phyloP scores from a whole-genome alignment of 2,113 vertebrate species.

The Tapirus terrestris region DNA sequence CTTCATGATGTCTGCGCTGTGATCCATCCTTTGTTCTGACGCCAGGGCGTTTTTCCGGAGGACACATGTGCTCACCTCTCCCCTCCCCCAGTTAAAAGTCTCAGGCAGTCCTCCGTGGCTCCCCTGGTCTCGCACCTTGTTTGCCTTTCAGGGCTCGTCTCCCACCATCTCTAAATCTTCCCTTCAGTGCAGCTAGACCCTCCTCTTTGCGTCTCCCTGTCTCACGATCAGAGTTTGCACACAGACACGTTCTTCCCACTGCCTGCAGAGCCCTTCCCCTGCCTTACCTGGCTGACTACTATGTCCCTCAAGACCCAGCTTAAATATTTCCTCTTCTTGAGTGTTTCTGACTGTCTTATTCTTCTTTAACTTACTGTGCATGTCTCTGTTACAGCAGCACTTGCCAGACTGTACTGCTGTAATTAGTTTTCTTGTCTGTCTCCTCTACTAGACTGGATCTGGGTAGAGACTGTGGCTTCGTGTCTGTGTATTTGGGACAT shows the following conservation, averaged over 20 bases:
- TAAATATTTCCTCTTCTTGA: background rate
- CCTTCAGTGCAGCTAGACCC: background rate
- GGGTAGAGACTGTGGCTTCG: background rate
- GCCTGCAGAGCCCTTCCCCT: background rate
- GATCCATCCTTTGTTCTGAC: background rate
- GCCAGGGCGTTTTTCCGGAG: background rate
- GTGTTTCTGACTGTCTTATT: background rate
- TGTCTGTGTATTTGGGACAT: background rate
- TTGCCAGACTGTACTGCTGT: background rate
- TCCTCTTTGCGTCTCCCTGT: background rate
- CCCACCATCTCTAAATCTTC: background rate
- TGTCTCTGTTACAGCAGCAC: background rate
- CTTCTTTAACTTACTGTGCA: background rate
- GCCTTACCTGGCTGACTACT: background rate
- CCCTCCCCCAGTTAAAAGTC: background rate
- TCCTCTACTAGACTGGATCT: background rate
- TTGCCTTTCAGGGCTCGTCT: background rate
- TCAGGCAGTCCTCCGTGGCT: background rate
- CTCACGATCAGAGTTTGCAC: background rate
- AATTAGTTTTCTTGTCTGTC: background rate
- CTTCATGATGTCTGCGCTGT: background rate
- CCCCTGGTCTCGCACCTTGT: background rate
- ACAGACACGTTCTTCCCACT: rapidly evolving
- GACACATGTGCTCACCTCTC: background rate
- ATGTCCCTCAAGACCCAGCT: background rate